Conservation (phyloP, 2,113 vertebrate genomes). For the Rhinoptilus africanus region DNA sequence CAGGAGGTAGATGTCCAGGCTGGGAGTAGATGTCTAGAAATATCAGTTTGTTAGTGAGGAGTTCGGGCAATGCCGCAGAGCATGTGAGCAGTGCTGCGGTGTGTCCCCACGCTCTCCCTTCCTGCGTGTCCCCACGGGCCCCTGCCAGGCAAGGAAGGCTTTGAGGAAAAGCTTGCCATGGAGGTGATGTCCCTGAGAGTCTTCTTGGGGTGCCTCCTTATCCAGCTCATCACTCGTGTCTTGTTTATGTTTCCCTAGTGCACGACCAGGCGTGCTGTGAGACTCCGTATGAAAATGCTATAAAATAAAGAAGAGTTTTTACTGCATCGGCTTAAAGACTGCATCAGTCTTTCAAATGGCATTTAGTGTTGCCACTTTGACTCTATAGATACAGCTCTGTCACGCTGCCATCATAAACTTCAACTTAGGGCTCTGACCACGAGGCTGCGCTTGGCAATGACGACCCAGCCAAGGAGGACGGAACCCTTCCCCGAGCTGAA, state of each 20-base stretch:
- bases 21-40: not conserved
- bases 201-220: not conserved
- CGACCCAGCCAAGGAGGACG: not conserved
- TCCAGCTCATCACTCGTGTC: not conserved
- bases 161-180: not conserved
- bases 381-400: conserved; percentile 26
- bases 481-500: conserved; percentile 6
- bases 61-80: not conserved
- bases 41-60: not conserved
- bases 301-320: conserved; percentile 21
- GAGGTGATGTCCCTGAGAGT: not conserved
- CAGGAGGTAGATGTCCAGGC: not conserved
- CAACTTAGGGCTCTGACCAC: conserved; percentile 19
- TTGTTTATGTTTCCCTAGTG: conserved; percentile 14
- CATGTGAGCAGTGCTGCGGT: accelerated
- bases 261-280: not conserved
- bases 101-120: not conserved
- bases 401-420: conserved; percentile 37
- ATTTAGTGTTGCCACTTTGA: conserved; percentile 39
- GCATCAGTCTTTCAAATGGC: conserved; percentile 56
- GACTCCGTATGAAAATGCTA: conserved; percentile 9
- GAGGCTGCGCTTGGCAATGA: not conserved
- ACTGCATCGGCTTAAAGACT: not conserved
- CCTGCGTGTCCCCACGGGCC: accelerated
- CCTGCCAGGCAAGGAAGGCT: not conserved